These are phyloP conservation scores for Platichthys stellatus DNA, from an alignment of 2,113 vertebrate genomes.

Conservation along the genomic window DNA sequence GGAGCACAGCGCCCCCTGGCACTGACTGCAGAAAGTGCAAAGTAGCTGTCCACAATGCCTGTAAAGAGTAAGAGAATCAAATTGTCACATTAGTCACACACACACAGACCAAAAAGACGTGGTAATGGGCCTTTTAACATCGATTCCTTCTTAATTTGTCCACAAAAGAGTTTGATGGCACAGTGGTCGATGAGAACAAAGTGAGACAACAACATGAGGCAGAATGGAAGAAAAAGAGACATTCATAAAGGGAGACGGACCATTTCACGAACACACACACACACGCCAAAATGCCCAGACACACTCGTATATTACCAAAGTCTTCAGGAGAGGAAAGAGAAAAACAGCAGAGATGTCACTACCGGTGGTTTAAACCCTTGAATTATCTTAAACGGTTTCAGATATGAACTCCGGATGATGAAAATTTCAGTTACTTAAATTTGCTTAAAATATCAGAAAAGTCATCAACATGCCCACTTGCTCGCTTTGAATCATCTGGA, in stretches of 20 bases:
- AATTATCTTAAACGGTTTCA: too few relatives aligned
- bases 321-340: too few relatives aligned
- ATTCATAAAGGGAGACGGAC: too few relatives aligned
- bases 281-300: neutral
- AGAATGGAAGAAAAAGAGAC: too few relatives aligned
- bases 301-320: neutral
- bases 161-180: conserved; percentile 1
- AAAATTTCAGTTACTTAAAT: too few relatives aligned
- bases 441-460: too few relatives aligned
- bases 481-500: too few relatives aligned
- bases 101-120: conserved; percentile 2
- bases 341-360: too few relatives aligned
- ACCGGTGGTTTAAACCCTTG: too few relatives aligned
- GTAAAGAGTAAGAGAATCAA: conserved; percentile 69
- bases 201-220: too few relatives aligned
- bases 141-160: neutral
- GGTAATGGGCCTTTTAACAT: neutral
- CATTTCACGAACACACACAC: neutral
- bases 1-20: conserved; percentile 72
- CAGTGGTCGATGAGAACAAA: neutral
- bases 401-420: too few relatives aligned
- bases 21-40: conserved; percentile 59
- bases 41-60: conserved; percentile 70
- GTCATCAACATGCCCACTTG: too few relatives aligned
- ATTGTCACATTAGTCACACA: conserved; percentile 33